phyloP scores from a whole-genome alignment of 37 sponge, comb jelly and placozoan genomes.

The Amphimedon queenslandica region DNA sequence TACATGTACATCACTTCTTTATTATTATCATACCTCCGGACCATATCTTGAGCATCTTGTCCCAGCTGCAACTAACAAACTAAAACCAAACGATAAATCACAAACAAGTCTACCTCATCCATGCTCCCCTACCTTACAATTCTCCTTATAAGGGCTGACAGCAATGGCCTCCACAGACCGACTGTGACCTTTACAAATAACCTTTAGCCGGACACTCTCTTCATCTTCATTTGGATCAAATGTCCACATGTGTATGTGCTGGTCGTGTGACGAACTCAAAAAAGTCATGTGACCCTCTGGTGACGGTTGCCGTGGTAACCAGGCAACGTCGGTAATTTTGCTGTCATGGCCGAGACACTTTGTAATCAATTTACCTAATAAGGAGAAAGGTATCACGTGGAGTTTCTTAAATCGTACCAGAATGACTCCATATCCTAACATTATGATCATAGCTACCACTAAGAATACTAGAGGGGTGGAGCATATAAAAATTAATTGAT shows the following conservation, averaged over 20 bases:
- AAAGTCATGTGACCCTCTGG: constrained; percentile 11
- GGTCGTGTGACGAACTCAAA: constrained; percentile 80
- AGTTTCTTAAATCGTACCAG: too few relatives aligned
- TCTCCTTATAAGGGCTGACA: constrained; percentile 41
- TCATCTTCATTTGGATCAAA: constrained; percentile 4
- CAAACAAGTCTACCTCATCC: background rate
- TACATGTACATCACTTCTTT: too few relatives aligned
- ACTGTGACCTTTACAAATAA: constrained; percentile 75
- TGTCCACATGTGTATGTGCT: constrained; percentile 60
- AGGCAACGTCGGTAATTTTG: constrained; percentile 63
- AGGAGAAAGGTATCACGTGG: too few relatives aligned
- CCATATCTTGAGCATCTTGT: constrained; percentile 77
- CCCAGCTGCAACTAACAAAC: constrained; percentile 79
- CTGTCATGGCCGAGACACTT: constrained; percentile 38
- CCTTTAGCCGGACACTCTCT: background rate
- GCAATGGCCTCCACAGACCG: constrained; percentile 67
- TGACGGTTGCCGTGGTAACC: constrained; percentile 28
- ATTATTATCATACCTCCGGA: too few relatives aligned
- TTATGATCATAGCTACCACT: constrained; percentile 76
- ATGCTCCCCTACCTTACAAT: background rate
- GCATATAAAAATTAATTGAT: background rate
- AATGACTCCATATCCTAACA: constrained; percentile 52
- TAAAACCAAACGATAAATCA: constrained; percentile 3
- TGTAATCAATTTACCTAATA: background rate
- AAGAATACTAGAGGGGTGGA: constrained; percentile 42